phyloP scores from a whole-genome alignment of 1,140 invertebrate species.

The Notospermus geniculatus region DNA sequence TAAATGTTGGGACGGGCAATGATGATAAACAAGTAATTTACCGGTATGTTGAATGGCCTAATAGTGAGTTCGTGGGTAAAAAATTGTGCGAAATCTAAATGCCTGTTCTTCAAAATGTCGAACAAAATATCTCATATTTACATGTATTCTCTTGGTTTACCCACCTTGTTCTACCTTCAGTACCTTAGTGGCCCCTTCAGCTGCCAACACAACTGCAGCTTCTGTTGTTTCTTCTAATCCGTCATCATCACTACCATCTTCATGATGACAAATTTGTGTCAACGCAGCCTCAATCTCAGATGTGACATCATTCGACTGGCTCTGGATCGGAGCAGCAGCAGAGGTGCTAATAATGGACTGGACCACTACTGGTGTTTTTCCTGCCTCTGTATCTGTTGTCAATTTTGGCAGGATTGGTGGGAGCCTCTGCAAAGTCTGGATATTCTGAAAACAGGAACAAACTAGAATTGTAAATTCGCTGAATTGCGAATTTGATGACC shows the following conservation, averaged over 20 bases:
- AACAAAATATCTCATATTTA: too few species aligned
- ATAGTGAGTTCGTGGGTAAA: too few species aligned
- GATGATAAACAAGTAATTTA: too few species aligned
- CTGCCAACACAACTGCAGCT: neutral
- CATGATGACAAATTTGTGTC: neutral
- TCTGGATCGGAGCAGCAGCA: neutral
- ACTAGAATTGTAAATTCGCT: too few species aligned
- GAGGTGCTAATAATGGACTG: neutral
- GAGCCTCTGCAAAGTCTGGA: conserved; percentile 26
- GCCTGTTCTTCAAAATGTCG: too few species aligned
- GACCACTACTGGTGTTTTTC: conserved; percentile 1
- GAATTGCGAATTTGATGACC: too few species aligned
- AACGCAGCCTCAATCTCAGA: neutral
- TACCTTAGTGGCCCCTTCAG: too few species aligned
- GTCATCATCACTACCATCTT: neutral
- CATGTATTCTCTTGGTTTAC: too few species aligned
- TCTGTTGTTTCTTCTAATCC: neutral
- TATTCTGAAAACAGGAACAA: neutral
- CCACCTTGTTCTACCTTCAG: too few species aligned
- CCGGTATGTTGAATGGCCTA: too few species aligned
- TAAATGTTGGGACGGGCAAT: too few species aligned
- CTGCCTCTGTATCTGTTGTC: conserved; percentile 15
- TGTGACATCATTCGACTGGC: neutral
- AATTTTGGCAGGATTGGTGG: conserved; percentile 21
- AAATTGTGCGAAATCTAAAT: too few species aligned